phyloP scores from a whole-genome alignment of 2,888 invertebrate genomes.

The Latheticus oryzae region DNA sequence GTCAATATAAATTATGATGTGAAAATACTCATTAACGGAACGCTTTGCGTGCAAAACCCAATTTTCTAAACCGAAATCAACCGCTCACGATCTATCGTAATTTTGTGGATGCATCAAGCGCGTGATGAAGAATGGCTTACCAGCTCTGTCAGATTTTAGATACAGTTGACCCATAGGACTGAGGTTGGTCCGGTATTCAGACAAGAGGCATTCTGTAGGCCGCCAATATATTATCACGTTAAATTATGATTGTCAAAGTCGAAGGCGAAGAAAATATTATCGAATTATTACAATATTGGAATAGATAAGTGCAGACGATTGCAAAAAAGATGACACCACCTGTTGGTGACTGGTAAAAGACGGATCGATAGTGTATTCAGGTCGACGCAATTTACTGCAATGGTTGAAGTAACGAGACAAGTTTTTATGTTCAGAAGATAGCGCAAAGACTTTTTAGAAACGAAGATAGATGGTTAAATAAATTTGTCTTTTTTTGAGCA shows the following conservation, averaged over 20 bases:
- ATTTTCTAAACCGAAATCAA: too few relatives aligned
- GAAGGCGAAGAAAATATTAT: slow-evolving; percentile 6
- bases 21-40: too few relatives aligned
- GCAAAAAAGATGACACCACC: slow-evolving; percentile 10
- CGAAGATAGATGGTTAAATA: too few relatives aligned
- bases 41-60: too few relatives aligned
- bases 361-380: slow-evolving; percentile 11
- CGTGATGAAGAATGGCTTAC: slow-evolving; percentile 71
- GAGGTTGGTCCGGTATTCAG: slow-evolving; percentile 81
- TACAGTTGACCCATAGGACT: slow-evolving; percentile 84
- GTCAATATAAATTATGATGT: too few relatives aligned
- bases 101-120: slow-evolving; percentile 31
- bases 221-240: slow-evolving; percentile 51
- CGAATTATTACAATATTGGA: too few relatives aligned
- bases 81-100: slow-evolving; percentile 7
- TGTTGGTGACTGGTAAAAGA: slow-evolving; percentile 1
- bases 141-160: slow-evolving; percentile 86
- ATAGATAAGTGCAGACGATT: too few relatives aligned
- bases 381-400: slow-evolving; percentile 9
- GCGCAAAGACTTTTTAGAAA: too few relatives aligned
- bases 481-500: too few relatives aligned
- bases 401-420: slow-evolving; percentile 3
- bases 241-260: too few relatives aligned
- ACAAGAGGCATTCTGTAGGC: slow-evolving; percentile 69
- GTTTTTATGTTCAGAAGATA: slow-evolving; percentile 3